Evolutionary conservation across 2,113 vertebrate species (phyloP).

Genomic region (Oreotragus oreotragus): DNA sequence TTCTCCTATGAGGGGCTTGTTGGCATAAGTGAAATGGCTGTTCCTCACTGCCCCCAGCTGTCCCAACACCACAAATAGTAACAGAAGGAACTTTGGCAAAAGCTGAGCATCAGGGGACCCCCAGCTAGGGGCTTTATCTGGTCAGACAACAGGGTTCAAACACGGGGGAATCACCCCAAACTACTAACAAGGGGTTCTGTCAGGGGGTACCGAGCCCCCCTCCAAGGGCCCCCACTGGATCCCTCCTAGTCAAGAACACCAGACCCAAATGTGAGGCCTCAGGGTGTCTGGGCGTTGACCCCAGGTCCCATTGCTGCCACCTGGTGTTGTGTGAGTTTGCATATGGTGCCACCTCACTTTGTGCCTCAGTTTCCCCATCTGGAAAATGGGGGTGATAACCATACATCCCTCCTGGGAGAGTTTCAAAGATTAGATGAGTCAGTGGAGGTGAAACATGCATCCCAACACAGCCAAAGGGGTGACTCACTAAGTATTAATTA

Average conservation of each 20-base stretch:
- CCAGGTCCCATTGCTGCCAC: neutral
- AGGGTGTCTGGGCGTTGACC: neutral
- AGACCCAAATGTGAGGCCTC: neutral
- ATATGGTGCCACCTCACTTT: rapidly evolving
- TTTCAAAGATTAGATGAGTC: neutral
- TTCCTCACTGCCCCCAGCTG: neutral
- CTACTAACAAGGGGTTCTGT: neutral
- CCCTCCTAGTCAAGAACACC: neutral
- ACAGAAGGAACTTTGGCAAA: neutral
- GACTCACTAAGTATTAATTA: neutral
- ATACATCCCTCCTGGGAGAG: neutral
- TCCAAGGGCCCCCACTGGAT: neutral
- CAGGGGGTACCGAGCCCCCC: neutral
- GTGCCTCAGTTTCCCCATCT: neutral
- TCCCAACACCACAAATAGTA: neutral
- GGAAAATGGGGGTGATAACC: neutral
- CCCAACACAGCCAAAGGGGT: neutral
- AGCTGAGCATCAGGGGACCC: neutral
- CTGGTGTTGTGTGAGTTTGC: neutral
- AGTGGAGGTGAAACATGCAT: neutral
- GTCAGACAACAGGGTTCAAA: neutral
- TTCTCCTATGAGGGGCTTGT: neutral
- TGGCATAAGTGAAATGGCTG: neutral
- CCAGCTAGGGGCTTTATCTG: neutral
- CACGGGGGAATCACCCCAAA: neutral